Evolutionary conservation across 2,113 vertebrate genomes (phyloP).

Genomic region (Nanorana parkeri): DNA sequence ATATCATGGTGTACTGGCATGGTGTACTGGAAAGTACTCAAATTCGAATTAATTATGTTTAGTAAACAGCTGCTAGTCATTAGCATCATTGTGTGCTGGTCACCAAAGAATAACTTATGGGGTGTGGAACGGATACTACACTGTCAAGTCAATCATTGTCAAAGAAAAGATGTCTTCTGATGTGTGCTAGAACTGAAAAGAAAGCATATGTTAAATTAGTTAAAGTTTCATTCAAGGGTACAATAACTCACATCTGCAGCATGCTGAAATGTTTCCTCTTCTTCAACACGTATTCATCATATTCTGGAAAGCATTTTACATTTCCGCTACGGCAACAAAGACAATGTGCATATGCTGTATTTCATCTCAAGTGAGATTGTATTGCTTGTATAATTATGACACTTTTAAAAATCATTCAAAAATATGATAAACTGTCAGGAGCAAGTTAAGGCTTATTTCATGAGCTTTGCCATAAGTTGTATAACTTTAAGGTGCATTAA

Average conservation of each 20-base stretch:
- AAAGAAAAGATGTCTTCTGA: constrained; percentile 26
- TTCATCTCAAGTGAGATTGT: constrained; percentile 16
- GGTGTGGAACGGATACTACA: constrained; percentile 28
- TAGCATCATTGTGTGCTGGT: constrained; percentile 19
- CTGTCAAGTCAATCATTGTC: background rate
- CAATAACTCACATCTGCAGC: constrained; percentile 40
- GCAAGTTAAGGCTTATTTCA: constrained; percentile 16
- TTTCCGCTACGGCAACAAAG: constrained; percentile 33
- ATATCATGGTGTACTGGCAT: background rate
- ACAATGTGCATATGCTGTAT: constrained; percentile 35
- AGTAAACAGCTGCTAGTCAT: constrained; percentile 51
- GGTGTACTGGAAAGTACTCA: background rate
- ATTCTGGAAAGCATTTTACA: constrained; percentile 36
- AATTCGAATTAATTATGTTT: constrained; percentile 23
- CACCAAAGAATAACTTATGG: constrained; percentile 31
- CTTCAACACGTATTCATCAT: constrained; percentile 39
- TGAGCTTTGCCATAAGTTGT: background rate
- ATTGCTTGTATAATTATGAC: constrained; percentile 33
- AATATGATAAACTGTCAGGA: constrained; percentile 26
- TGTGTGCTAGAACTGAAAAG: constrained; percentile 10
- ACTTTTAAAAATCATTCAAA: constrained; percentile 41
- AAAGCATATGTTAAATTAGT: constrained; percentile 25
- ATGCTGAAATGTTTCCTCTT: constrained; percentile 26
- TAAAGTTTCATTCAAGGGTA: constrained; percentile 16
- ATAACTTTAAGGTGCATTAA: background rate